Base-by-base conservation (phyloP, 1,140 invertebrate genomes). In the Cyrtorhinus lividipennis region DNA sequence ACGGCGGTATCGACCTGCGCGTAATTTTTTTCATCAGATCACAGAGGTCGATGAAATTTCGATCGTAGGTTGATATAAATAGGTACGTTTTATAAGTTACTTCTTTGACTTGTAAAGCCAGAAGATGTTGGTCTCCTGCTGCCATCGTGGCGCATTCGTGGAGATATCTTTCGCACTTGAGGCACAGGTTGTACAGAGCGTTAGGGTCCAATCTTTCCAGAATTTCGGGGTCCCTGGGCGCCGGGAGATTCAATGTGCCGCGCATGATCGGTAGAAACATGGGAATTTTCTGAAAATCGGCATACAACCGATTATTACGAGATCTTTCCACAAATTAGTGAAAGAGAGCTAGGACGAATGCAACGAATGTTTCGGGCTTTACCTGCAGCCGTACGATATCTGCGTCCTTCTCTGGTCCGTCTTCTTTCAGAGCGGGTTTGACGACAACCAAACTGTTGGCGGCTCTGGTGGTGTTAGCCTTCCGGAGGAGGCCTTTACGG, bases 191-290 rank as follows among this genome's bases (percentile, higher is more conserved):
- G 56, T 83, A 76, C 2, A 86, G 65, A 27, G 80, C 76, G 65
- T 76, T 75, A 3, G 82, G 78, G 68, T 86, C 81, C 2, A 90
- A 74, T 72, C 92, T 82, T 74, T 95, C 92, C 3, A 94, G 74
- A 3, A 93, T 81, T 73, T 95, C 92, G 0, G 86, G 83, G 75
- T 95, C 92, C 56, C 88, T 78, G 0, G 86, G 85, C 25, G 87
- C 88, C 0, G 91, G 89, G 53, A 92, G 75, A 65, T 90, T 92
- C 1, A 95, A 73, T 0, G 91, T 91, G 8, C 89, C 90, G 46
- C 90, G 73, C 82, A 97, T 90, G 23, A 96, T 92, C 1, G 93
- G 93, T 58, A 94, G 74, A 73, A 97, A 95, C 73, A 90, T 88
- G 10, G 92, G 92, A 67, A 95, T 91, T 67, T 78, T 85, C 75